phyloP scores from a whole-genome alignment of 2,888 invertebrate species.

The Napeogenes sylphis region DNA sequence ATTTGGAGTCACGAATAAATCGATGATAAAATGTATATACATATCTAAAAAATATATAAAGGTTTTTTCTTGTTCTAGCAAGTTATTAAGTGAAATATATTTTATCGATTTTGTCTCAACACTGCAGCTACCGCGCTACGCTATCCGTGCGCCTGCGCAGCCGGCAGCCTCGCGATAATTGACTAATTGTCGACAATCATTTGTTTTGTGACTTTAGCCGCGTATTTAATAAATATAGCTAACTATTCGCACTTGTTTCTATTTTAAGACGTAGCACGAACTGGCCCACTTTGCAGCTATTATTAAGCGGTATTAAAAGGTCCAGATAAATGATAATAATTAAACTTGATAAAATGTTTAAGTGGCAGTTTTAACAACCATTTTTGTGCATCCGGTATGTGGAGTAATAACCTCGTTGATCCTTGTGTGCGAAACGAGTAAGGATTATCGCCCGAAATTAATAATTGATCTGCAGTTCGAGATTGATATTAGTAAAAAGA shows the following conservation, averaged over 20 bases:
- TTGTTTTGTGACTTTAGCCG: conserved; percentile 52
- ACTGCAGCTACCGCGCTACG: conserved; percentile 42
- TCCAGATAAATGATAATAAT: conserved; percentile 28
- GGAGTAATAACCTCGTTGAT: conserved; percentile 30
- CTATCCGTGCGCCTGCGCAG: conserved; percentile 30
- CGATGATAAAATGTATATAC: too few species aligned
- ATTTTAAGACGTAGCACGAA: conserved; percentile 51
- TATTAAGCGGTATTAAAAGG: conserved; percentile 33
- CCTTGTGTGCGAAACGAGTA: conserved; percentile 3
- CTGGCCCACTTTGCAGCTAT: conserved; percentile 52
- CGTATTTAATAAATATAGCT: conserved; percentile 47
- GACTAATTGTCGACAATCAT: conserved; percentile 63
- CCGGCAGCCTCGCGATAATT: conserved; percentile 36
- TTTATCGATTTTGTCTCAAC: conserved; percentile 34
- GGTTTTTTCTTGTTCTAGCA: background rate
- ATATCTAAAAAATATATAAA: background rate
- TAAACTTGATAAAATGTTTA: conserved; percentile 33
- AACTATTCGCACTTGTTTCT: conserved; percentile 56
- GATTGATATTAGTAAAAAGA: too few species aligned
- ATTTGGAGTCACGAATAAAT: too few species aligned
- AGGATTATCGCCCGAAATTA: too few species aligned
- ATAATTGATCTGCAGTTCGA: too few species aligned
- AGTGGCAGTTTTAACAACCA: conserved; percentile 32
- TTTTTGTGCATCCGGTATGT: conserved; percentile 33
- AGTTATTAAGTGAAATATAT: background rate